phyloP scores from a whole-genome alignment of 2,888 invertebrate genomes.

The Volucella zonaria region DNA sequence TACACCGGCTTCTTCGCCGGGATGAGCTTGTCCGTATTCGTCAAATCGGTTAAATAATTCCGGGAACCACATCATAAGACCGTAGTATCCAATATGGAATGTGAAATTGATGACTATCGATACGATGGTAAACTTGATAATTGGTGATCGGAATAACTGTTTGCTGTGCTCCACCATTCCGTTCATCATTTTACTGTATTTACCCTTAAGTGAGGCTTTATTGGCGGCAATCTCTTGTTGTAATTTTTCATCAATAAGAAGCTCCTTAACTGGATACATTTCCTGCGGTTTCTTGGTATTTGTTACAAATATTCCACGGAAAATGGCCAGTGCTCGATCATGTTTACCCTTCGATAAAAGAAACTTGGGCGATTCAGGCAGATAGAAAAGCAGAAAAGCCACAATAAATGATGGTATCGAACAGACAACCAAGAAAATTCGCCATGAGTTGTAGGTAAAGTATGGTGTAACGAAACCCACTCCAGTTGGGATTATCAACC shows the following conservation, averaged over 20 bases:
- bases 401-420: slow-evolving; percentile 94
- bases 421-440: slow-evolving; percentile 94
- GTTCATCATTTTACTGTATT: slow-evolving; percentile 88
- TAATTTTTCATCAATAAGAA: slow-evolving; percentile 85
- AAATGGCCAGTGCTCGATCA: slow-evolving; percentile 91
- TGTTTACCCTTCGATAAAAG: slow-evolving; percentile 90
- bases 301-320: slow-evolving; percentile 90
- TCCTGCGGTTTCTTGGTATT: slow-evolving; percentile 89
- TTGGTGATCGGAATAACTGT: slow-evolving; percentile 90
- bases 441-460: slow-evolving; percentile 95
- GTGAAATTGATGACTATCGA: slow-evolving; percentile 95
- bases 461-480: slow-evolving; percentile 87
- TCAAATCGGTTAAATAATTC: slow-evolving; percentile 96
- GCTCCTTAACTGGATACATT: slow-evolving; percentile 89
- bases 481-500: slow-evolving; percentile 88
- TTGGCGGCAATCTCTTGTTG: slow-evolving; percentile 79
- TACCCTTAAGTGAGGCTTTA: slow-evolving; percentile 85
- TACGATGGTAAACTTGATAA: slow-evolving; percentile 91
- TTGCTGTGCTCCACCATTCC: slow-evolving; percentile 92
- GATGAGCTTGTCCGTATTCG: slow-evolving; percentile 88
- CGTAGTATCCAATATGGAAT: slow-evolving; percentile 97
- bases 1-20: slow-evolving; percentile 86
- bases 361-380: slow-evolving; percentile 96
- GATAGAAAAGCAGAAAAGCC: slow-evolving; percentile 90
- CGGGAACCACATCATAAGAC: slow-evolving; percentile 98